Evolutionary conservation across 2,113 vertebrate species (phyloP).

Genomic region (Halichoeres trimaculatus): DNA sequence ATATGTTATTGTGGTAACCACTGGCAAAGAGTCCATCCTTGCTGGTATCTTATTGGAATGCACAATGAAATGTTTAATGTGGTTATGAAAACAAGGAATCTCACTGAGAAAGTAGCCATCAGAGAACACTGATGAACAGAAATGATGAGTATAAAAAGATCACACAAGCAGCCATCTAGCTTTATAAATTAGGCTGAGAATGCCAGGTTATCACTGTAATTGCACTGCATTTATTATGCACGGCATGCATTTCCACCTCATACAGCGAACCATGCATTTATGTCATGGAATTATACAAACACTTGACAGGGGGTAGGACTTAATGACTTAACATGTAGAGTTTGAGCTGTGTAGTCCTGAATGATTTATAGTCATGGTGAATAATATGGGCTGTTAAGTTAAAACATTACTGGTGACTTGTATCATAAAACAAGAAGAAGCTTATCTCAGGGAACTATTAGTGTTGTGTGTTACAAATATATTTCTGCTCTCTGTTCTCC

Average conservation of each 20-base stretch:
- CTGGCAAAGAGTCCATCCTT: too few relatives aligned
- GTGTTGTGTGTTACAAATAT: background rate
- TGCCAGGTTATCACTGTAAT: conserved; percentile 44
- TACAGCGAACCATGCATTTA: conserved; percentile 45
- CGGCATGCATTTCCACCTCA: conserved; percentile 54
- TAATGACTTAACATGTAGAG: conserved; percentile 65
- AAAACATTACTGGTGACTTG: conserved; percentile 13
- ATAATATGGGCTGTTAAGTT: conserved; percentile 25
- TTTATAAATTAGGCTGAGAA: conserved; percentile 33
- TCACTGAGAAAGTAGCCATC: too few relatives aligned
- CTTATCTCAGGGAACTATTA: conserved; percentile 2
- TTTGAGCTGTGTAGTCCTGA: conserved; percentile 52
- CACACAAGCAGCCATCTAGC: conserved; percentile 3
- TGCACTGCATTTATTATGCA: conserved; percentile 31
- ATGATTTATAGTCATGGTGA: conserved; percentile 62
- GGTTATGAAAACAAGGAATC: too few relatives aligned
- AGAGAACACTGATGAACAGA: too few relatives aligned
- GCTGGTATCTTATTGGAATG: too few relatives aligned
- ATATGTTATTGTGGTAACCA: too few relatives aligned
- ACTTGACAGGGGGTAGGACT: conserved; percentile 49
- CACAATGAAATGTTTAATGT: too few relatives aligned
- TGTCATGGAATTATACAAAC: conserved; percentile 52
- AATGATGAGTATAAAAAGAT: background rate
- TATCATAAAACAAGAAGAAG: background rate
- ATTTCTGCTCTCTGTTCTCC: background rate